Percentiles rank a stretch among this genome's conserved stretches.
phyloP scores from a whole-genome alignment of 2,113 vertebrate species.

The Cardinalis cardinalis region DNA sequence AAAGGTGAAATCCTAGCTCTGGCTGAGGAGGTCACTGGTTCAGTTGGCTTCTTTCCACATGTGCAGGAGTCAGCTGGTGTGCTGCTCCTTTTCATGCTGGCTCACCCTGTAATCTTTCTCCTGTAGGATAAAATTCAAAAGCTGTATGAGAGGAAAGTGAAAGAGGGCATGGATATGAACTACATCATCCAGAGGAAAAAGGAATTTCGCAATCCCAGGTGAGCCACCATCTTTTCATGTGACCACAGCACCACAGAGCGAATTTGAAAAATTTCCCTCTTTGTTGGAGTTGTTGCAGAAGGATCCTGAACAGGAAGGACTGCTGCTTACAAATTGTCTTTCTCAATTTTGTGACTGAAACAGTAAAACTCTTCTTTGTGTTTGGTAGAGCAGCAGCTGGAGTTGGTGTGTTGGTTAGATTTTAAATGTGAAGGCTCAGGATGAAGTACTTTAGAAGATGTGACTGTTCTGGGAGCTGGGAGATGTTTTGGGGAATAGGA shows the following conservation, averaged over 20 bases:
- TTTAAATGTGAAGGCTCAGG: background rate
- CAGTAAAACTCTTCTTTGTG: background rate
- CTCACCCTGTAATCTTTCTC: background rate
- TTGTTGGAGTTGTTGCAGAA: background rate
- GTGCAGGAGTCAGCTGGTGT: background rate
- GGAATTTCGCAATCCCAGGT: conserved; percentile 98
- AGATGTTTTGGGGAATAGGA: background rate
- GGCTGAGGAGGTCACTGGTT: background rate
- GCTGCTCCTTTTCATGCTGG: background rate
- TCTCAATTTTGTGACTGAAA: background rate
- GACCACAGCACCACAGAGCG: background rate
- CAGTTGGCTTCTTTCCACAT: background rate
- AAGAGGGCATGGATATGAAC: conserved; percentile 96
- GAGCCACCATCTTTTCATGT: background rate
- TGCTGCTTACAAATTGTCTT: background rate
- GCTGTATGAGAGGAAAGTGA: conserved; percentile 90
- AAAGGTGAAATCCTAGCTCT: background rate
- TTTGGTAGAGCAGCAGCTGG: background rate
- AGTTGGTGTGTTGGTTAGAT: background rate
- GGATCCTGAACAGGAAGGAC: background rate
- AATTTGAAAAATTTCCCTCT: background rate
- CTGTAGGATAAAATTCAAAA: conserved; percentile 93
- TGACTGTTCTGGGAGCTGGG: background rate
- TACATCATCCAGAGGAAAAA: conserved; percentile 96
- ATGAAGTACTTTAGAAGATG: background rate